A percentile compares a stretch with the other conserved stretches of the same genome.
phyloP scores from a whole-genome alignment of 2,888 invertebrate genomes.

The Ochropleura leucogaster region DNA sequence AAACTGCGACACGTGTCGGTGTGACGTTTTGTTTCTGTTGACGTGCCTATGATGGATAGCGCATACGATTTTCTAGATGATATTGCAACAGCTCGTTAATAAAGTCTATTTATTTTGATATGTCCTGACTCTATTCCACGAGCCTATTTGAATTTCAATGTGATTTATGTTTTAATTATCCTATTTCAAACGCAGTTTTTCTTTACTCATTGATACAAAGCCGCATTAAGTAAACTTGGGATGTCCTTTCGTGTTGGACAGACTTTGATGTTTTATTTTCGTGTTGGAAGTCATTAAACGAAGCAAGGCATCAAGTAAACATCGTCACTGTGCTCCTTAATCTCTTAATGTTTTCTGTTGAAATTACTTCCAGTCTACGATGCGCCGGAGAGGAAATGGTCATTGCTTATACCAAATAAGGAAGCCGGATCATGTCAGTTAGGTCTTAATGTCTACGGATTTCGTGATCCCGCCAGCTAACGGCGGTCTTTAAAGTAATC shows the following conservation, averaged over 20 bases:
- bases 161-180: constrained; percentile 36
- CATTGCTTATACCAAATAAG: constrained; percentile 72
- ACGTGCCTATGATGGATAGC: constrained; percentile 75
- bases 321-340: constrained; percentile 60
- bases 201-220: constrained; percentile 13
- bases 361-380: constrained; percentile 59
- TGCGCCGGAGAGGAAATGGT: constrained; percentile 61
- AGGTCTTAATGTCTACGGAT: constrained; percentile 72
- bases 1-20: constrained; percentile 78
- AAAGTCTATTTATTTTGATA: constrained; percentile 44
- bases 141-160: constrained; percentile 12
- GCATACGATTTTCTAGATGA: constrained; percentile 68
- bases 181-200: constrained; percentile 18
- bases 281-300: constrained; percentile 58
- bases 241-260: constrained; percentile 42
- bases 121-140: constrained; percentile 14
- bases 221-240: constrained; percentile 30
- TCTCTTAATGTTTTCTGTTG: constrained; percentile 61
- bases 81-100: constrained; percentile 51
- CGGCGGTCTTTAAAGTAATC: constrained; percentile 73
- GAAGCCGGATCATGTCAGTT: constrained; percentile 70
- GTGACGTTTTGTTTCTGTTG: constrained; percentile 76
- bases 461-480: constrained; percentile 73
- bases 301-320: constrained; percentile 49
- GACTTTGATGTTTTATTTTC: constrained; percentile 52